Percentiles rank a stretch among this genome's conserved stretches.
Evolutionary conservation across 2,113 vertebrate species (phyloP).

Genomic region (Megaceryle torquata): DNA sequence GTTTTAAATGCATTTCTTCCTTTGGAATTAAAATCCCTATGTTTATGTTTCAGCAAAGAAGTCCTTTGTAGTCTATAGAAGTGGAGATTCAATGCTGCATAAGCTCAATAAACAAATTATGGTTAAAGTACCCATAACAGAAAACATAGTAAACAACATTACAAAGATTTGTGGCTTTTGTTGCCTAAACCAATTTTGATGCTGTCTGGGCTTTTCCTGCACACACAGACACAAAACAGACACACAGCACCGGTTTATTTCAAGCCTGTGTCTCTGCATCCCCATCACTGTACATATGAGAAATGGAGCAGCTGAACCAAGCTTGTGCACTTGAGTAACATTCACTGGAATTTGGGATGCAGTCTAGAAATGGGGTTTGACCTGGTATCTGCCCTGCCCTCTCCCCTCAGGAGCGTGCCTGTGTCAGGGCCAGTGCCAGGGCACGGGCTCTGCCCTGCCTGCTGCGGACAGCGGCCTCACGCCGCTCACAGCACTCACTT

Average conservation of each 20-base stretch:
- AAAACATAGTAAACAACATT: neutral
- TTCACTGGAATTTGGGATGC: accelerated
- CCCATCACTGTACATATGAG: accelerated
- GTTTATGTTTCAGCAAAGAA: neutral
- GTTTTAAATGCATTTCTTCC: neutral
- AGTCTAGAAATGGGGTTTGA: accelerated
- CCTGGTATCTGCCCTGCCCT: too few relatives aligned
- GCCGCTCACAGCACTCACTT: accelerated
- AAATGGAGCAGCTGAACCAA: neutral
- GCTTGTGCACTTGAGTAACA: neutral
- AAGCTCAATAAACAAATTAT: neutral
- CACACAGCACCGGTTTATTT: neutral
- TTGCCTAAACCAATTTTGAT: neutral
- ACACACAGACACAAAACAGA: too few relatives aligned
- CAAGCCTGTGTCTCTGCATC: neutral
- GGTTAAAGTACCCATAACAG: neutral
- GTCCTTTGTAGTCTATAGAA: neutral
- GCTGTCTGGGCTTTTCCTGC: neutral
- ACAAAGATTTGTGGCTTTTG: neutral
- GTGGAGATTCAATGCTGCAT: neutral
- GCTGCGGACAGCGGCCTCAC: neutral
- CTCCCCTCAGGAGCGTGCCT: too few relatives aligned
- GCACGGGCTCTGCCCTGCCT: neutral
- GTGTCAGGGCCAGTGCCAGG: too few relatives aligned
- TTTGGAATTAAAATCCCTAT: neutral